These are phyloP conservation scores for Platycheirus rosarum DNA, from an alignment of 2,888 invertebrate genomes.

Conservation along the genomic window DNA sequence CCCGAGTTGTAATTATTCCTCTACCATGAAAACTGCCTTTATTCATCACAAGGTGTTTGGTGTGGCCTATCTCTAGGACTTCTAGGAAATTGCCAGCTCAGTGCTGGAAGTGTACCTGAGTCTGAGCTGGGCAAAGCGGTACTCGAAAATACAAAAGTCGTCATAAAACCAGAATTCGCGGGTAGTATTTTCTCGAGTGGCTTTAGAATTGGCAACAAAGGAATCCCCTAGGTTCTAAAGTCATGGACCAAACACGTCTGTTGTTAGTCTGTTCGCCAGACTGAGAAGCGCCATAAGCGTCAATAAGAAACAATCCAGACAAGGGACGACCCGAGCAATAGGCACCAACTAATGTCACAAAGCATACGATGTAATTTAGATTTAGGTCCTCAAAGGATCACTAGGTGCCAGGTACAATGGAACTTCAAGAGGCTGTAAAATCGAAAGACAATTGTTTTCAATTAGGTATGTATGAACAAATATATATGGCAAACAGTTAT, in stretches of 20 bases:
- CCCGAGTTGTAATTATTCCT: constrained; percentile 57
- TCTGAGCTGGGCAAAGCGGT: constrained; percentile 1
- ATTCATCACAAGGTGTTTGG: constrained; percentile 55
- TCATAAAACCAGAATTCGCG: constrained; percentile 60
- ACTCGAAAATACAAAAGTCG: constrained; percentile 20
- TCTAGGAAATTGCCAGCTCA: constrained; percentile 41
- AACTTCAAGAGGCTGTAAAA: constrained; percentile 68
- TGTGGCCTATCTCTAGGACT: constrained; percentile 14
- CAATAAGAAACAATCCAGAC: constrained; percentile 46
- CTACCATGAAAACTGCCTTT: constrained; percentile 38
- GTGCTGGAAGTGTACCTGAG: constrained; percentile 18
- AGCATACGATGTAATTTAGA: constrained; percentile 57
- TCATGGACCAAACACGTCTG: constrained; percentile 12
- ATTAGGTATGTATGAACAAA: too few relatives aligned
- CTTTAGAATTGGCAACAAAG: constrained; percentile 61
- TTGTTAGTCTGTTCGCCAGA: constrained; percentile 46
- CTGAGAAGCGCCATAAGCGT: constrained; percentile 70
- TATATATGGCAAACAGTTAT: constrained; percentile 62
- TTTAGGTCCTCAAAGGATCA: constrained; percentile 58
- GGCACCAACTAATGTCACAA: constrained; percentile 35
- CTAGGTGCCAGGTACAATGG: constrained; percentile 68
- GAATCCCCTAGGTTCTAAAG: constrained; percentile 53
- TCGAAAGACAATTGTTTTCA: constrained; percentile 65
- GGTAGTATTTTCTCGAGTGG: constrained; percentile 61
- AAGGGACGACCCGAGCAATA: neutral